Base-by-base conservation (phyloP, 30 jellyfish, hydroid and myxozoan genomes). In the Chrysaora quinquecirrha region DNA sequence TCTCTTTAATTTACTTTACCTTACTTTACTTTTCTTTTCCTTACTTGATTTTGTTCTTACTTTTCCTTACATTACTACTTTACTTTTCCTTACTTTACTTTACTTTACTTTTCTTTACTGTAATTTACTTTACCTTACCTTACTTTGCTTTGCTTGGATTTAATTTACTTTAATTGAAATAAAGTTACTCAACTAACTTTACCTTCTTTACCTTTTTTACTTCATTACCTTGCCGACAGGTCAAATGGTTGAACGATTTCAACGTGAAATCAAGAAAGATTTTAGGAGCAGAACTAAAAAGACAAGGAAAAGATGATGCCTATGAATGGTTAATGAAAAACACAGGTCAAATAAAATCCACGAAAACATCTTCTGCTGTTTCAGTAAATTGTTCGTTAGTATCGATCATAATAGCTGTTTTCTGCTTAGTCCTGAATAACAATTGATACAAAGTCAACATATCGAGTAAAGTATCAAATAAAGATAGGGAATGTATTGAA, bases 191-290 rank as follows among this genome's bases (percentile, higher is more conserved):
- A n/a, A n/a, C n/a, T n/a, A 43, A 43, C 16, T 6, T 16, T 16
- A 9, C 58, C 58, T 43, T 43, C 58, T 9, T 43, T 43, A 9
- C 16, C 16, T 9, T 43, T 16, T 16, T 16, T 43, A 9, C 9
- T 6, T 43, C 58, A 6, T 43, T 43, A 43, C 50, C 21, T 64
- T 11, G 3, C 18, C 49, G 0, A 0, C 79, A 91, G 98, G 23
- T 84, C 3, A 52, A 73, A 29, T 91, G 98, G 98, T 63, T 91
- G 27, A 85, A 91, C 84, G 87, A 71, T 3, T 91, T 85, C 74
- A 64, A 85, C 64, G 68, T 62, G 16, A 71, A 91, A 30, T 63
- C 87, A 4, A 60, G 98, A 33, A 35, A 76, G 19, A 75, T 84
- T 10, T 43, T 91, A 48, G 98, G 98, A 14, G 81, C 87, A 3